A percentile compares a stretch with the other conserved stretches of the same genome.
phyloP scores from a whole-genome alignment of 2,113 vertebrate species.

The Psophia crepitans region DNA sequence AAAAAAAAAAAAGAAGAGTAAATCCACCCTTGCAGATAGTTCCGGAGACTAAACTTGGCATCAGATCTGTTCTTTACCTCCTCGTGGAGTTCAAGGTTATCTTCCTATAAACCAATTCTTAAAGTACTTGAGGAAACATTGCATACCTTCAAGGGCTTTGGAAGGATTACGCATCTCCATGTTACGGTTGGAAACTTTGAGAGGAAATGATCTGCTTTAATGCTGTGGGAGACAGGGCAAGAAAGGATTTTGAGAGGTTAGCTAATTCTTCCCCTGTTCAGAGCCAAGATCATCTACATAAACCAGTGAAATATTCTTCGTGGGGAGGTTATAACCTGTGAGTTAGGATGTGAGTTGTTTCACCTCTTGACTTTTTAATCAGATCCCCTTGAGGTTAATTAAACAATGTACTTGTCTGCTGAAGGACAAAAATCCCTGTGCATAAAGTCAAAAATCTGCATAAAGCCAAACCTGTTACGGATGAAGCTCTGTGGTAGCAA shows the following conservation, averaged over 20 bases:
- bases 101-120: background rate
- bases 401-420: background rate
- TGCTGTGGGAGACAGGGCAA: background rate
- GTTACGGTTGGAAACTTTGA: background rate
- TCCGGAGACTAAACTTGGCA: background rate
- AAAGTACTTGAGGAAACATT: background rate
- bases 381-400: slow-evolving; percentile 6
- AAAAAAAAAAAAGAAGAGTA: background rate
- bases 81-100: background rate
- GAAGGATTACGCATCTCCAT: background rate
- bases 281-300: background rate
- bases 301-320: background rate
- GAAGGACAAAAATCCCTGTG: background rate
- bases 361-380: slow-evolving; percentile 33
- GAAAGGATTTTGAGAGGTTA: background rate
- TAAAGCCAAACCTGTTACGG: background rate
- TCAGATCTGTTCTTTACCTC: background rate
- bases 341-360: background rate
- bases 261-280: background rate
- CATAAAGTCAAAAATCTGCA: background rate
- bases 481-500: background rate
- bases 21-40: background rate
- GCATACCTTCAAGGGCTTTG: background rate
- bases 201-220: background rate
- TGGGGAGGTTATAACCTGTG: background rate